These are phyloP conservation scores for Erebia aethiops DNA, from an alignment of 2,888 invertebrate species.

Conservation along the genomic window DNA sequence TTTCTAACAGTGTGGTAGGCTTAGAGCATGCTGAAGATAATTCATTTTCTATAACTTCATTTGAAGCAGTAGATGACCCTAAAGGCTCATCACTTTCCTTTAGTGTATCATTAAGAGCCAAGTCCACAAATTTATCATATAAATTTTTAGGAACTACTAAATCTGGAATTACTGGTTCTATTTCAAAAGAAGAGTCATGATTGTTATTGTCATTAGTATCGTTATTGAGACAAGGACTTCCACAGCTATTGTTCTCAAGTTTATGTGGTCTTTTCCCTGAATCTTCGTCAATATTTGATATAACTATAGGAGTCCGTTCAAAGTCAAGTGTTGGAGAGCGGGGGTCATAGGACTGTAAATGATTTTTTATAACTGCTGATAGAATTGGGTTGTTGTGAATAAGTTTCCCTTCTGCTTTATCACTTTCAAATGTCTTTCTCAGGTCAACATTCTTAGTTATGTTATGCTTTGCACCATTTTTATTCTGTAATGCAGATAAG, in stretches of 20 bases:
- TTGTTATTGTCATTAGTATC: slow-evolving; percentile 50
- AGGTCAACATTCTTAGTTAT: slow-evolving; percentile 79
- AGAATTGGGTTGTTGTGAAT: slow-evolving; percentile 76
- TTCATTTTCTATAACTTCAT: slow-evolving; percentile 67
- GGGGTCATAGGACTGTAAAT: slow-evolving; percentile 80
- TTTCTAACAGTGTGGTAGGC: slow-evolving; percentile 79
- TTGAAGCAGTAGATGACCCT: slow-evolving; percentile 71
- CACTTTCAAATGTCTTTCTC: slow-evolving; percentile 73
- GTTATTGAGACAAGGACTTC: slow-evolving; percentile 56
- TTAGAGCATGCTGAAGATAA: slow-evolving; percentile 60
- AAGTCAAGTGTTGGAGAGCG: slow-evolving; percentile 84
- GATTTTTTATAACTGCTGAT: slow-evolving; percentile 75
- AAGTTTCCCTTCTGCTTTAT: slow-evolving; percentile 64
- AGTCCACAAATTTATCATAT: slow-evolving; percentile 64
- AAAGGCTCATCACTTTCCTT: slow-evolving; percentile 65
- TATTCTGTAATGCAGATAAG: slow-evolving; percentile 59
- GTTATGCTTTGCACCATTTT: slow-evolving; percentile 67
- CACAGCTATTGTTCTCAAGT: slow-evolving; percentile 41
- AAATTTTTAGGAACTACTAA: slow-evolving; percentile 69
- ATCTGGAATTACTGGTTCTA: slow-evolving; percentile 55
- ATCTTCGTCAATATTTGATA: slow-evolving; percentile 54
- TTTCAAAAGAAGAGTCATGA: slow-evolving; percentile 57
- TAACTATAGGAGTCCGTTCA: slow-evolving; percentile 82
- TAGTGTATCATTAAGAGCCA: slow-evolving; percentile 65
- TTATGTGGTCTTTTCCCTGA: slow-evolving; percentile 48